Base-by-base conservation (phyloP, 2,888 invertebrate genomes). In the Perdita meconis region DNA sequence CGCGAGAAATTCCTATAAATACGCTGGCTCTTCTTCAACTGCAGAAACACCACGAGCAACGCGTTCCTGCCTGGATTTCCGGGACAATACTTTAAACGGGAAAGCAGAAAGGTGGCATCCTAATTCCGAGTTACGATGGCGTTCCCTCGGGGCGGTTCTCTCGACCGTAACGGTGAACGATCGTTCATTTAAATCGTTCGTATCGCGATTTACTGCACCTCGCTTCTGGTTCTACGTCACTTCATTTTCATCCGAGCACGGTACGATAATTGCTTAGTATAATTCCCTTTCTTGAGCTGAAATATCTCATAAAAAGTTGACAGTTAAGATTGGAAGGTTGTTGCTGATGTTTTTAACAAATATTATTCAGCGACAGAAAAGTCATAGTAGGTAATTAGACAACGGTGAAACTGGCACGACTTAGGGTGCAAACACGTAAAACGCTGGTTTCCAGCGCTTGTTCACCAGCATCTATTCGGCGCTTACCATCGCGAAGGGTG, bases 71-170 rank as follows among this genome's bases (percentile, higher is more conserved):
- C 30, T 38, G 77, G 76, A 77, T 75, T 77, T 77, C 77, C 77
- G 77, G 77, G 77, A 64, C 59, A 76, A 77, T 77, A 77, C 65
- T 78, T 78, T 78, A 70, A 74, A 51, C 66, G 77, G 56, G 66
- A 78, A 71, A 78, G 60, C 66, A 66, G 55, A 69, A 51, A 67
- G 81, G 56, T 61, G 75, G 59, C 59, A 55, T 69, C 73, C 79
- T 79, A 79, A 79, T 79, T 79, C 79, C 79, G 73, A 79, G 79
- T 79, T 79, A 79, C 68, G 79, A 68, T 64, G 69, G 50, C 65
- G 66, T 50, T 72, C 63, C 67, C 66, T 40, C n/a, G 76, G 47
- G 60, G 75, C 67, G 40, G 63, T 61, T 76, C 75, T 67, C 63
- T 44, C 66, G 42, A 24, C 60, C 65, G 68, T 68, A 77, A 77